Base-by-base conservation (phyloP, 2,113 vertebrate genomes). In the Coptodon rendalli region DNA sequence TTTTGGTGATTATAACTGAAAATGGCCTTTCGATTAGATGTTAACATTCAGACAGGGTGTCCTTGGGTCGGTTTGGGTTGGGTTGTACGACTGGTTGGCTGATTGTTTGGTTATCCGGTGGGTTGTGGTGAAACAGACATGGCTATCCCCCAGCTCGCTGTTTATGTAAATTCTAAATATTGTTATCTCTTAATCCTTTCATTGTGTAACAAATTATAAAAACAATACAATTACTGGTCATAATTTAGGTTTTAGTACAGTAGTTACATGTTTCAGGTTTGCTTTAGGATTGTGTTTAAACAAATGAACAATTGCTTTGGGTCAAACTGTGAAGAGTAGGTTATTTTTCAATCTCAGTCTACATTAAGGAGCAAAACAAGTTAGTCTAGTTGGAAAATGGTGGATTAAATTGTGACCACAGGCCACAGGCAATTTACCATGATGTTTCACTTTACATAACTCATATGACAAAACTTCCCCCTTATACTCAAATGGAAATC, bases 111-210 rank as follows among this genome's bases (percentile, higher is more conserved):
- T 85, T 87, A 52, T 34, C 61, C 12, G 27, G 79, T 29, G 76
- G 86, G 38, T 53, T 94, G 84, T 45, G 84, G 82, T 80, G 52
- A 90, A 63, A 89, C 31, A 13, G 82, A 81, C 52, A 73, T 63
- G 81, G 87, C 83, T 78, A 7, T 61, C 61, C 61, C 56, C 79
- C 83, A 63, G 88, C 83, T 88, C 59, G 68, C 87, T 90, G 89
- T 89, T 91, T 92, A 86, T 90, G 82, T 53, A 14, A 45, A 83
- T 59, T 86, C 63, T 71, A 88, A 92, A 92, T 53, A 71, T 88
- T 83, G 80, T 84, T 63, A 54, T 91, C 40, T 17, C n/a, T 80
- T 85, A 63, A 80, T 79, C 66, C 76, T 22, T 27, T 29, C 78
- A 66, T 87, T 90, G 73, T 91, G 54, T 29, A 83, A 79, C 79